Evolutionary conservation across 2,888 invertebrate genomes (phyloP).

Genomic region (Tipula vernalis): DNA sequence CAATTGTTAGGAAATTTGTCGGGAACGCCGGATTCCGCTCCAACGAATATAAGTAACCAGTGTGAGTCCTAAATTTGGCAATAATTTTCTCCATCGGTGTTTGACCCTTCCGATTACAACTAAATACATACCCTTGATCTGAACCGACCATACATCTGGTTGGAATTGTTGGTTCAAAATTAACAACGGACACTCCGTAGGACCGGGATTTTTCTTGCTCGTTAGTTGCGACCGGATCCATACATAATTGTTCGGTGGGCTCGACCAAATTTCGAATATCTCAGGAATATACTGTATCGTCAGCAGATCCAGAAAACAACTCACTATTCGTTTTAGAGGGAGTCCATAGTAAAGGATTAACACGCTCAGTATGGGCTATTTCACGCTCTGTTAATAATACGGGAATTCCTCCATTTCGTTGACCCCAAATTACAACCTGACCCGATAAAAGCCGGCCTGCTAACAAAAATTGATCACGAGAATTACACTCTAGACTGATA

Average conservation of each 20-base stretch:
- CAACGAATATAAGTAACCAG: conserved; percentile 79
- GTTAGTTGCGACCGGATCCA: conserved; percentile 51
- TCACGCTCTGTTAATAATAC: conserved; percentile 66
- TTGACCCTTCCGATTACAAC: conserved; percentile 58
- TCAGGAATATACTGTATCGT: conserved; percentile 80
- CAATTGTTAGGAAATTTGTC: conserved; percentile 88
- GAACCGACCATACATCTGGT: conserved; percentile 69
- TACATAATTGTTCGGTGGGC: conserved; percentile 56
- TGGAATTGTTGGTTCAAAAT: conserved; percentile 74
- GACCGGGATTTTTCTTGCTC: conserved; percentile 52
- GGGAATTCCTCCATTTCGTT: conserved; percentile 71
- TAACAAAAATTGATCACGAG: conserved; percentile 66
- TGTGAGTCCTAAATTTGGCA: conserved; percentile 47
- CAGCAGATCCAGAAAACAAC: conserved; percentile 86
- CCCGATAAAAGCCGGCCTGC: conserved; percentile 68
- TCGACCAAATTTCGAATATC: conserved; percentile 61
- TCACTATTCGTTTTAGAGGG: conserved; percentile 91
- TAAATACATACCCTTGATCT: conserved; percentile 53
- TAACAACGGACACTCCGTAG: conserved; percentile 60
- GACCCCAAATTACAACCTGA: conserved; percentile 76
- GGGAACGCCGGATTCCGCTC: conserved; percentile 89
- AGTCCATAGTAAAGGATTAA: conserved; percentile 78
- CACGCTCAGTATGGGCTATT: conserved; percentile 76
- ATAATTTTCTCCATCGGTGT: conserved; percentile 66
- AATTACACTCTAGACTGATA: conserved; percentile 78